phyloP scores from a whole-genome alignment of 64 coral and sea anemone species.

The Pocillopora damicornis region DNA sequence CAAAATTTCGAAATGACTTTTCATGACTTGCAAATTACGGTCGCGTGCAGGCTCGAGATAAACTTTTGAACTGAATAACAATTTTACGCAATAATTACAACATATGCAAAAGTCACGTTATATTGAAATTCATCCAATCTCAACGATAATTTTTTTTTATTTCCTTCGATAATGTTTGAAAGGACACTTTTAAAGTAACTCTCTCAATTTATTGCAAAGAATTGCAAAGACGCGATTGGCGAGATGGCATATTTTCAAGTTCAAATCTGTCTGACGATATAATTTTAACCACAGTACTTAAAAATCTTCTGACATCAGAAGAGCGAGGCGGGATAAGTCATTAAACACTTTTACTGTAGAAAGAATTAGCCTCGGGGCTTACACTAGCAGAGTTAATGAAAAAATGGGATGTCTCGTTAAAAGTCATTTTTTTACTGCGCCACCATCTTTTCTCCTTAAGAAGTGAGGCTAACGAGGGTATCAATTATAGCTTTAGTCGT shows the following conservation, averaged over 20 bases:
- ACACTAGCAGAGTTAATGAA: neutral
- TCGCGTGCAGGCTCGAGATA: neutral
- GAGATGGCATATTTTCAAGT: neutral
- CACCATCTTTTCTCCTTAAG: neutral
- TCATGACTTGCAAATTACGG: neutral
- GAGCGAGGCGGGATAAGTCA: neutral
- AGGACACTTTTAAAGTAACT: neutral
- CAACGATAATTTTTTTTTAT: neutral
- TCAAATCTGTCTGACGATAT: neutral
- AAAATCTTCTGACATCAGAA: neutral
- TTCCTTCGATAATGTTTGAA: neutral
- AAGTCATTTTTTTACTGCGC: neutral
- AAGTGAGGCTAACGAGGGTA: too few relatives aligned
- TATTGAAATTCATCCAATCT: neutral
- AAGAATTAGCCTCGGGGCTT: neutral
- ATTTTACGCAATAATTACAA: neutral
- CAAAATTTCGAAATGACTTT: neutral
- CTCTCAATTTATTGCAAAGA: neutral
- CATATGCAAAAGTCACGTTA: neutral
- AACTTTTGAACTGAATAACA: neutral
- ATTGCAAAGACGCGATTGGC: neutral
- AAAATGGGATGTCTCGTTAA: neutral
- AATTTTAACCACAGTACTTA: neutral
- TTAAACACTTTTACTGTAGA: slow-evolving; percentile 4
- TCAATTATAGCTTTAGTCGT: too few relatives aligned